Base-by-base conservation (phyloP, 1,140 invertebrate species). In the Ostrea edulis region DNA sequence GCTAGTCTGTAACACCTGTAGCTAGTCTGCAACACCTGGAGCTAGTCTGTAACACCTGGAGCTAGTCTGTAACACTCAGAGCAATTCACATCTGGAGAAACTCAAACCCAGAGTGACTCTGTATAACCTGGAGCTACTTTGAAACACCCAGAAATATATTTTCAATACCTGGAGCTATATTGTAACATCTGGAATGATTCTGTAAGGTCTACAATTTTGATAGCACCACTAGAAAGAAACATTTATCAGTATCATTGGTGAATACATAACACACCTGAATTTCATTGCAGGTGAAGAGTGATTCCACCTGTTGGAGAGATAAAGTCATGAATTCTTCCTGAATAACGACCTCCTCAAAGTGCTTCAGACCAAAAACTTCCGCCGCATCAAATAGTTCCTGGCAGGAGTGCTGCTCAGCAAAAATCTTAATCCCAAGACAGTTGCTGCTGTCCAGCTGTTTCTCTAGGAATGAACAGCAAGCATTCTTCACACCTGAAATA, bases 371-470 rank as follows among this genome's bases (percentile, higher is more conserved):
- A 88, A 89, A 94, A 11, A 89, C 83, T 77, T 93, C 93, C 54
- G 93, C 93, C 65, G 92, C 94, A 44, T 88, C 84, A 53, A 91
- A 87, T 65, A 94, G 88, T 35, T 86, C 82, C 8, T 90, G 65
- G 89, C 94, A 94, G 58, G 89, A 87, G 86, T 94, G 94, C 55
- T 91, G 93, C 82, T 94, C 94, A 86, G 94, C 93, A 92, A 93
- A 94, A 14, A 93, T 91, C 65, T 93, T 92, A 44, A 94, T 98
- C 8, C 94, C 94, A 8, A 94, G 89, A 86, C 94, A 94, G 87
- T 94, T 94, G 20, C 91, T 91, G 51, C 91, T 90, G 88, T 94
- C 93, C 25, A 94, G 89, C 84, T 94, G 93, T 35, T 93, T 93
- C 82, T 93, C 92, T n/a, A 94, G 88, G 83, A 94, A 94, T 29